Conservation (phyloP, 30 jellyfish, hydroid and myxozoan species). For the Cassiopea andromeda region DNA sequence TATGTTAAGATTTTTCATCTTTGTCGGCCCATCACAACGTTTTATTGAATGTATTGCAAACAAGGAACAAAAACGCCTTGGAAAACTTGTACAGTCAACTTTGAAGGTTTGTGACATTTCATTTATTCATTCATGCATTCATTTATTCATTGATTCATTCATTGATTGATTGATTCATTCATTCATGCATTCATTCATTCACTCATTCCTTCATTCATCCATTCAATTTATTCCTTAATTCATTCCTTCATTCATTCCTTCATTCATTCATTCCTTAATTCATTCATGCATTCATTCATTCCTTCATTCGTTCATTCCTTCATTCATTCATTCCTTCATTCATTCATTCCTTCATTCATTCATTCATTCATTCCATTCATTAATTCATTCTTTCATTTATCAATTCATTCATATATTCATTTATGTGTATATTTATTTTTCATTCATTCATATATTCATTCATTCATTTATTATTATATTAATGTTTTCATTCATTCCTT, state of each 20-base stretch:
- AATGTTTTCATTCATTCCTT: too few relatives aligned
- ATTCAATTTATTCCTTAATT: neutral
- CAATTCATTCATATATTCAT: too few relatives aligned
- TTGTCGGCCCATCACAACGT: neutral
- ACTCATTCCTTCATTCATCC: neutral
- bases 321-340: neutral
- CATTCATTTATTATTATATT: too few relatives aligned
- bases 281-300: neutral
- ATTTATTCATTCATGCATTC: neutral
- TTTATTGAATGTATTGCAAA: neutral
- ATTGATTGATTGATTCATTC: neutral
- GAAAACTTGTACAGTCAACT: neutral
- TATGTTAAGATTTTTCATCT: neutral
- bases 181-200: neutral
- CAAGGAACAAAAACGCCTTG: neutral
- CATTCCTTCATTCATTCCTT: neutral
- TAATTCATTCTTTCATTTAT: neutral
- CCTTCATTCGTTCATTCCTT: neutral
- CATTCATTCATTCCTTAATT: neutral
- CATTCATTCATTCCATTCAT: neutral
- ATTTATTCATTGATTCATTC: too few relatives aligned
- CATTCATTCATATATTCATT: too few relatives aligned
- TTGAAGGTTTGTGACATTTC: neutral
- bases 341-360: neutral
- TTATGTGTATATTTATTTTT: too few relatives aligned